Conservation (phyloP, 2,113 vertebrate species). For the Heptranchias perlo region DNA sequence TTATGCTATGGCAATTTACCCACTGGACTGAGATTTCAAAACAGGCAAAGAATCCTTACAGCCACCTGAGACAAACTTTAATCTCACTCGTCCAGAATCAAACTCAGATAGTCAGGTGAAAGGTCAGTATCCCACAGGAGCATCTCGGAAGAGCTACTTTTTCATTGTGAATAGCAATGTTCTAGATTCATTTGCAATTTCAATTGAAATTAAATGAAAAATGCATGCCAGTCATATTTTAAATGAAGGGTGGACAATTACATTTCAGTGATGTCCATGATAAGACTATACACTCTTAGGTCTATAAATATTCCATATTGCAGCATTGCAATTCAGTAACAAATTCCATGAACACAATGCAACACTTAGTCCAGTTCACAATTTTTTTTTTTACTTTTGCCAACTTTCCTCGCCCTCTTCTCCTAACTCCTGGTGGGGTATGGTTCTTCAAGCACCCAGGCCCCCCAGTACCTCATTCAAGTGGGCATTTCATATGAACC, state of each 20-base stretch:
- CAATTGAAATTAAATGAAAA: no score
- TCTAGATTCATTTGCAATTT: not conserved
- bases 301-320: not conserved
- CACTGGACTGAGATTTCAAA: not conserved
- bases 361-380: not conserved
- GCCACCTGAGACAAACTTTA: not conserved
- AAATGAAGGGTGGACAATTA: no score
- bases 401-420: not conserved
- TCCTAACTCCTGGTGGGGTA: not conserved
- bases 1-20: not conserved
- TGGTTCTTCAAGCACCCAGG: not conserved
- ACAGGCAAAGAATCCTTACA: not conserved
- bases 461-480: not conserved
- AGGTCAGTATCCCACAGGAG: not conserved
- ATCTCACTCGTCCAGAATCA: not conserved
- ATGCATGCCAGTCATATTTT: no score
- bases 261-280: not conserved
- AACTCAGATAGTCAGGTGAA: not conserved
- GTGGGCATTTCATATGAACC: not conserved
- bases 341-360: not conserved
- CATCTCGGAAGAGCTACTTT: not conserved
- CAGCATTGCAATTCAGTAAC: not conserved
- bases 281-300: not conserved
- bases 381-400: not conserved
- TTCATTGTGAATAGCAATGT: not conserved